Evolutionary conservation across 2,113 vertebrate genomes (phyloP).

Genomic region (Elanoides forficatus): DNA sequence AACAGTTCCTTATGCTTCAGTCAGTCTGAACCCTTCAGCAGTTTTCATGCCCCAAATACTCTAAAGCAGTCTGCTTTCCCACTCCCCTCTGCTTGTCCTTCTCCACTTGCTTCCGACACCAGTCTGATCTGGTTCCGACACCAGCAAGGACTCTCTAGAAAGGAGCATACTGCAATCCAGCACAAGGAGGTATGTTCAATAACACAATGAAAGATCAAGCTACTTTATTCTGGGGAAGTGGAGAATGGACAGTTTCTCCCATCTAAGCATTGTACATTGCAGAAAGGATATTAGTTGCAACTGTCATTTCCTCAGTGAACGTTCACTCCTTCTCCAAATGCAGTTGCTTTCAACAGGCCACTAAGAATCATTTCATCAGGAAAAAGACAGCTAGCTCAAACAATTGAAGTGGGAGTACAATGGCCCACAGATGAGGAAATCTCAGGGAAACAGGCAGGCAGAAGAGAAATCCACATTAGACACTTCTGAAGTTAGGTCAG

Average conservation of each 20-base stretch:
- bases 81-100: not conserved
- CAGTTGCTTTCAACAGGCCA: not conserved
- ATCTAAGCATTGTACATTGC: not conserved
- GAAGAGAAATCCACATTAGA: not conserved
- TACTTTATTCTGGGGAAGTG: not conserved
- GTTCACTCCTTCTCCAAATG: not conserved
- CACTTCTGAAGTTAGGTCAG: not conserved
- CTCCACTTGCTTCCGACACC: not conserved
- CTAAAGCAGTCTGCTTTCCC: not conserved
- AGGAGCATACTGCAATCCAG: not conserved
- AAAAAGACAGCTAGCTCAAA: not conserved
- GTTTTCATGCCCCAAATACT: slow-evolving; percentile 2
- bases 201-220: not conserved
- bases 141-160: not conserved
- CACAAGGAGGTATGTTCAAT: not conserved
- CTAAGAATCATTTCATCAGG: not conserved
- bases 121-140: not conserved
- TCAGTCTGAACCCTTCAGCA: not conserved
- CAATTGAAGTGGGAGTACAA: not conserved
- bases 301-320: not conserved
- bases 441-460: not conserved
- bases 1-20: not conserved
- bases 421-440: not conserved
- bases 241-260: not conserved
- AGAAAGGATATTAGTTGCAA: not conserved